A percentile compares a stretch with the other conserved stretches of the same genome.
phyloP scores from a whole-genome alignment of 2,888 invertebrate genomes.

The Hypercompe scribonia region DNA sequence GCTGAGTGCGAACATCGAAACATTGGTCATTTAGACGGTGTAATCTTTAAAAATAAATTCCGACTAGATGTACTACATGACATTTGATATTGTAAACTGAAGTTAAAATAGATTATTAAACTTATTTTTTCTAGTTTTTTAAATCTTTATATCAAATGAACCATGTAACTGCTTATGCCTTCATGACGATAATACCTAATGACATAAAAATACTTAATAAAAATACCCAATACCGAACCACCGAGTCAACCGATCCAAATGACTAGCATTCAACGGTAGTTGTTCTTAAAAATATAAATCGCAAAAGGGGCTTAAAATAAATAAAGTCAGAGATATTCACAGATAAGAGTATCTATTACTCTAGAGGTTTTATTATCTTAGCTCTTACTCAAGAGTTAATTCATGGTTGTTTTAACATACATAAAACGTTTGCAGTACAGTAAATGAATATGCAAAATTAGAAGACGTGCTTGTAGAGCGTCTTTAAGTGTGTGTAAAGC shows the following conservation, averaged over 20 bases:
- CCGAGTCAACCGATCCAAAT: not conserved
- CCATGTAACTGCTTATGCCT: not conserved
- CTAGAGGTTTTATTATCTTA: slow-evolving; percentile 48
- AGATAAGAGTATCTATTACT: slow-evolving; percentile 47
- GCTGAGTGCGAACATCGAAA: too few species aligned
- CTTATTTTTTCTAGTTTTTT: not conserved
- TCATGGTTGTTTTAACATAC: slow-evolving; percentile 41
- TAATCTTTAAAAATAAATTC: too few species aligned
- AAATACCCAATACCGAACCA: too few species aligned
- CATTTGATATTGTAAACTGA: too few species aligned
- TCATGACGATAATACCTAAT: not conserved
- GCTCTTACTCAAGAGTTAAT: slow-evolving; percentile 44
- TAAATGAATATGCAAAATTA: slow-evolving; percentile 48
- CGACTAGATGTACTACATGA: too few species aligned
- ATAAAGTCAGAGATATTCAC: slow-evolving; percentile 38
- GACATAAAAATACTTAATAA: too few species aligned
- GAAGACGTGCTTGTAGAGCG: slow-evolving; percentile 19
- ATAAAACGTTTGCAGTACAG: slow-evolving; percentile 18
- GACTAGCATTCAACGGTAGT: slow-evolving; percentile 27
- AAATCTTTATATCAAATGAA: not conserved
- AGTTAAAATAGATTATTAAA: not conserved
- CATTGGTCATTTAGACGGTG: too few species aligned
- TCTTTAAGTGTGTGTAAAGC: slow-evolving; percentile 1
- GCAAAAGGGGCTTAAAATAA: slow-evolving; percentile 25
- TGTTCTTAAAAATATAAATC: slow-evolving; percentile 7